Percentiles rank a stretch among this genome's conserved stretches.
Evolutionary conservation across 2,113 vertebrate genomes (phyloP).

Genomic region (Ia io): DNA sequence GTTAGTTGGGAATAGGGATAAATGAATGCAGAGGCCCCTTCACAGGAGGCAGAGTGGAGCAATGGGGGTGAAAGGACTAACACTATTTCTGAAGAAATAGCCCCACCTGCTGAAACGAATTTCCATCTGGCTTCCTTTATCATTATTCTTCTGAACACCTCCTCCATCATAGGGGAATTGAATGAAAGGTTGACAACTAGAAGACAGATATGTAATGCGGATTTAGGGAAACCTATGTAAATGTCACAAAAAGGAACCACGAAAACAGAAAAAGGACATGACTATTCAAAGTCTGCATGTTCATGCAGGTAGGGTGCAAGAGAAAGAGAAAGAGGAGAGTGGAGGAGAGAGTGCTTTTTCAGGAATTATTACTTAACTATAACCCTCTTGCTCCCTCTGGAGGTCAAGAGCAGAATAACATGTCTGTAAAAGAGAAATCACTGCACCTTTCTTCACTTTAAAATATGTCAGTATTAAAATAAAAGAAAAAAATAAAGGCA

Average conservation of each 20-base stretch:
- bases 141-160: not conserved
- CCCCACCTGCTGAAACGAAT: slow-evolving; percentile 19
- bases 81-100: slow-evolving; percentile 18
- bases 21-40: not conserved
- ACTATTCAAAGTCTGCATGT: not conserved
- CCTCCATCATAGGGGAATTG: not conserved
- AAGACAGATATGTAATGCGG: not conserved
- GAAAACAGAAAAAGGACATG: not conserved
- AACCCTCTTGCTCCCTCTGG: slow-evolving; percentile 66
- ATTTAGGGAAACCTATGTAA: not conserved
- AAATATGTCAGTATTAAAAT: not conserved
- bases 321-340: not conserved
- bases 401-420: slow-evolving; percentile 16
- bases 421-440: not conserved
- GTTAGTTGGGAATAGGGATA: not conserved
- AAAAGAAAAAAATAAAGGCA: slow-evolving; percentile 19
- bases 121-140: not conserved
- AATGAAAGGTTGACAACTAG: not conserved
- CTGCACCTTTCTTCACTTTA: not conserved
- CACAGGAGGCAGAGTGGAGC: not conserved
- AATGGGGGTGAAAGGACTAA: not conserved
- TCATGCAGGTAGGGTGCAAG: not conserved
- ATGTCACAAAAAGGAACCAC: not conserved
- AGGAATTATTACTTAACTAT: not conserved
- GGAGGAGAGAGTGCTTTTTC: not conserved